Percentiles rank a stretch among this genome's conserved stretches.
phyloP scores from a whole-genome alignment of 2,113 vertebrate species.

The Elephantulus edwardii region DNA sequence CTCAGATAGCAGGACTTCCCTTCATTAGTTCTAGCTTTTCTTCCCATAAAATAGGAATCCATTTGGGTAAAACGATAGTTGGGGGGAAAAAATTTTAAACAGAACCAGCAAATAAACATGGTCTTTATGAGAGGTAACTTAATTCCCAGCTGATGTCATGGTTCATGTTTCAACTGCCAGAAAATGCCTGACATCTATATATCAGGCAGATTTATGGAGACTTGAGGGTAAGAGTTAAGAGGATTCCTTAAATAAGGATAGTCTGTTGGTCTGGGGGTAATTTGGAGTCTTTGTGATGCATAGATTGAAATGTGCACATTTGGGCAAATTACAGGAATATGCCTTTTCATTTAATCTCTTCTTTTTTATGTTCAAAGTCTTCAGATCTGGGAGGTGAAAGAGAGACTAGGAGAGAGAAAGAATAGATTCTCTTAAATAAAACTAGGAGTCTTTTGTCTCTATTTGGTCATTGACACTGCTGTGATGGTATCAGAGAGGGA shows the following conservation, averaged over 20 bases:
- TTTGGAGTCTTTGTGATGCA: slow-evolving; percentile 56
- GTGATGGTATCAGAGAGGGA: slow-evolving; percentile 55
- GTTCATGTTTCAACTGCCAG: slow-evolving; percentile 62
- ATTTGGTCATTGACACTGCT: slow-evolving; percentile 53
- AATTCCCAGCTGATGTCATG: slow-evolving; percentile 64
- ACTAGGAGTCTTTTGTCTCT: slow-evolving; percentile 45
- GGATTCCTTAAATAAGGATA: slow-evolving; percentile 58
- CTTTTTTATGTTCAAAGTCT: slow-evolving; percentile 51
- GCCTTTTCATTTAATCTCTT: slow-evolving; percentile 34
- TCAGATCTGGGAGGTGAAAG: not conserved
- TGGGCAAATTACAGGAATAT: slow-evolving; percentile 46
- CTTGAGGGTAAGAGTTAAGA: slow-evolving; percentile 58
- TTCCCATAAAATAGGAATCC: slow-evolving; percentile 73
- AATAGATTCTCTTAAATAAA: not conserved
- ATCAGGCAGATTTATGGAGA: slow-evolving; percentile 74
- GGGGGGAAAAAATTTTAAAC: slow-evolving; percentile 68
- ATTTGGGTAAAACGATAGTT: slow-evolving; percentile 70
- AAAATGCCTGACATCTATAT: slow-evolving; percentile 62
- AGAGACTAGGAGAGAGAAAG: not conserved
- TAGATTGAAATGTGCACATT: slow-evolving; percentile 51
- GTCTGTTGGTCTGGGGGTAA: slow-evolving; percentile 45
- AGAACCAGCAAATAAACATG: slow-evolving; percentile 76
- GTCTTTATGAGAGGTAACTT: slow-evolving; percentile 76
- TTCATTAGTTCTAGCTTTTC: slow-evolving; percentile 69
- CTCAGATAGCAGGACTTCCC: slow-evolving; percentile 22